Evolutionary conservation across 2,113 vertebrate species (phyloP).

Genomic region (Psettodes erumei): DNA sequence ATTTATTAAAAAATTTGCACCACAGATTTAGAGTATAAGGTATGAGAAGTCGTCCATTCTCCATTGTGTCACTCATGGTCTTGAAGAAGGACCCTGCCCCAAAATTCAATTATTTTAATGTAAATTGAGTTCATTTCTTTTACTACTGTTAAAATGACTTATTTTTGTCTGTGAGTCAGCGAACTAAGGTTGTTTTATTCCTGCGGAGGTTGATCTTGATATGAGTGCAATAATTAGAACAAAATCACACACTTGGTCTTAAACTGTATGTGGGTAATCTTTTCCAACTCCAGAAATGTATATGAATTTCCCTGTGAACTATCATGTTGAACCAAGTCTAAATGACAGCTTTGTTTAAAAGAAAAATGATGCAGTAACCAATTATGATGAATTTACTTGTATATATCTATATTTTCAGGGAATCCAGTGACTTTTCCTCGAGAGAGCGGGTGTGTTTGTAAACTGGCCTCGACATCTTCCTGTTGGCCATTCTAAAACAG

Average conservation of each 20-base stretch:
- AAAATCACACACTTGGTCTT: background rate
- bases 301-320: background rate
- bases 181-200: too few relatives aligned
- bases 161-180: too few relatives aligned
- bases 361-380: background rate
- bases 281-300: background rate
- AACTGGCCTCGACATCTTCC: conserved; percentile 44
- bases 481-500: conserved; percentile 75
- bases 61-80: too few relatives aligned
- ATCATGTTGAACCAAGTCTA: background rate
- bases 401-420: conserved; percentile 66
- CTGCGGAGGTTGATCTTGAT: background rate
- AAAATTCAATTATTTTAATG: too few relatives aligned
- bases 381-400: conserved; percentile 6
- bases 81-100: too few relatives aligned
- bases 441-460: conserved; percentile 75
- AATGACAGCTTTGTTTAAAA: background rate
- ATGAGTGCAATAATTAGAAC: background rate
- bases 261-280: background rate
- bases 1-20: too few relatives aligned
- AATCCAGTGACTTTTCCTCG: conserved; percentile 75
- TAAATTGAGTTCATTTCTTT: too few relatives aligned
- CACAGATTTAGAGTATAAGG: too few relatives aligned
- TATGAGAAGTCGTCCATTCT: too few relatives aligned
- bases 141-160: too few relatives aligned